A percentile compares a stretch with the other conserved stretches of the same genome.
Conservation (phyloP, 2,113 vertebrate genomes). For the Mesocricetus auratus region DNA sequence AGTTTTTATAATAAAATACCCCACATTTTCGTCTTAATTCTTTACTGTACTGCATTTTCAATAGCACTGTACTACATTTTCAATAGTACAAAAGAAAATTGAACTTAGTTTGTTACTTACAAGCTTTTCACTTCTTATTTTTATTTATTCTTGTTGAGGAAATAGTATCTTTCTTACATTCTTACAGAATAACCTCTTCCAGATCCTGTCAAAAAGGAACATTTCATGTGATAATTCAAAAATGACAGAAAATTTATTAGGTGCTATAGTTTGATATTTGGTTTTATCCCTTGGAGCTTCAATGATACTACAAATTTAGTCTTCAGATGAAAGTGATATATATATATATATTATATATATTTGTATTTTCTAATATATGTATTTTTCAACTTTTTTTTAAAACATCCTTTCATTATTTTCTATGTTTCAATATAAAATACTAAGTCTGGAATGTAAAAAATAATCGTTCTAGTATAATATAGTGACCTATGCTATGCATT, state of each 20-base stretch:
- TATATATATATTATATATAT: too few relatives aligned
- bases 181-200: slow-evolving; percentile 63
- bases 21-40: not conserved
- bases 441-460: not conserved
- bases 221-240: slow-evolving; percentile 47
- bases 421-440: not conserved
- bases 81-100: not conserved
- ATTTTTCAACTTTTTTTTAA: not conserved
- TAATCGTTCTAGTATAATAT: not conserved
- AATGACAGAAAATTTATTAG: slow-evolving; percentile 53
- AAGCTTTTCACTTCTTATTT: slow-evolving; percentile 42
- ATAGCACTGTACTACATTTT: not conserved
- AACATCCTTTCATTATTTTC: not conserved
- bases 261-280: not conserved
- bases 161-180: slow-evolving; percentile 58
- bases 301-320: slow-evolving; percentile 31
- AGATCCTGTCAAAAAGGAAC: slow-evolving; percentile 31
- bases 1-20: not conserved
- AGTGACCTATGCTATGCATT: not conserved
- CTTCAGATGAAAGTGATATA: slow-evolving; percentile 13
- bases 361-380: not conserved
- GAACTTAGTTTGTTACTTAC: not conserved
- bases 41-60: not conserved
- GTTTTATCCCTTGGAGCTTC: not conserved
- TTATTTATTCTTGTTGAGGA: slow-evolving; percentile 52